Evolutionary conservation across 2,888 invertebrate species (phyloP).

Genomic region (Phalangium opilio): DNA sequence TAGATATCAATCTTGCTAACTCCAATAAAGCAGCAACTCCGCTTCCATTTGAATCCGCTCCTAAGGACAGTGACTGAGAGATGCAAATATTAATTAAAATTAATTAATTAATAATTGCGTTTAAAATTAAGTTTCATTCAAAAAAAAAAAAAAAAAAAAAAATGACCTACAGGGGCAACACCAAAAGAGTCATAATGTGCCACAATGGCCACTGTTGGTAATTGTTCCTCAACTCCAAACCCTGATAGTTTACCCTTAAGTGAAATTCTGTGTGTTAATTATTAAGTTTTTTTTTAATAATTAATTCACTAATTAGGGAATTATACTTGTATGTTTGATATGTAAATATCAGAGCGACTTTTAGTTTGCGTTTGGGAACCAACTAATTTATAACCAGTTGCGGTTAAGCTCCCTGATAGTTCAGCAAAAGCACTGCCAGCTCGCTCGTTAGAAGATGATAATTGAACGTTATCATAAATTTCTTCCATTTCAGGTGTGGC

Average conservation of each 20-base stretch:
- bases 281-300: not conserved
- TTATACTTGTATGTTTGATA: conserved; percentile 51
- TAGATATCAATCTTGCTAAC: conserved; percentile 70
- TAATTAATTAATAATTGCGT: not conserved
- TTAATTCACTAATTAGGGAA: not conserved
- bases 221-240: conserved; percentile 47
- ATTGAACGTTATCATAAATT: conserved; percentile 58
- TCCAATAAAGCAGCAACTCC: conserved; percentile 76
- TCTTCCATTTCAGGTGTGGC: conserved; percentile 56
- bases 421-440: conserved; percentile 66
- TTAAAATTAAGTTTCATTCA: not conserved
- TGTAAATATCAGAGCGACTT: conserved; percentile 57
- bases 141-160: not conserved
- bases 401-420: conserved; percentile 68
- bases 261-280: not conserved
- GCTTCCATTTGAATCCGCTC: conserved; percentile 84
- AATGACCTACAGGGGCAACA: conserved; percentile 73
- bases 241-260: conserved; percentile 63
- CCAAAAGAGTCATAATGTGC: conserved; percentile 88
- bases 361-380: conserved; percentile 55
- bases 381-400: conserved; percentile 87
- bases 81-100: conserved; percentile 2
- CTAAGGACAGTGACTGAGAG: conserved; percentile 62
- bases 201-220: conserved; percentile 75
- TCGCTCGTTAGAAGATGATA: conserved; percentile 49